These are phyloP conservation scores for Sebastes aleutianus DNA, from an alignment of 2,797 vertebrate genomes.

Conservation along the genomic window DNA sequence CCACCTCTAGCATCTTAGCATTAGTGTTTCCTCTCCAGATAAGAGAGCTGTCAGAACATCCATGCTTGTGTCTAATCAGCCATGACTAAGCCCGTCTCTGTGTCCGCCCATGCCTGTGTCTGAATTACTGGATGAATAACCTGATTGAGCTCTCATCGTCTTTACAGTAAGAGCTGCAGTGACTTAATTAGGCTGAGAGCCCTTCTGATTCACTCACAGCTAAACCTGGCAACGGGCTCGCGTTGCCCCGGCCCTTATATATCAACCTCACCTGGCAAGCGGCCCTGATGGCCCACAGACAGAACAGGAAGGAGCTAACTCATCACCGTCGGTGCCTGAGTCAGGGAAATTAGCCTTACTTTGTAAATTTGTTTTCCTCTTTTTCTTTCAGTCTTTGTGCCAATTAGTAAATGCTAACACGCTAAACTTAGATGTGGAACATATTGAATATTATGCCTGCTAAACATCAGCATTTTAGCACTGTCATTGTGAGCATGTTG, in stretches of 20 bases:
- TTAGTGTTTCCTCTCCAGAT: conserved; percentile 32
- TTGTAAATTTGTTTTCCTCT: background rate
- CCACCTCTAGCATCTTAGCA: conserved; percentile 18
- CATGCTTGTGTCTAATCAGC: conserved; percentile 53
- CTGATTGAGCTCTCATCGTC: conserved; percentile 45
- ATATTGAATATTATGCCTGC: background rate
- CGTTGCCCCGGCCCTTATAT: background rate
- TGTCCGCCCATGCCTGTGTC: conserved; percentile 26
- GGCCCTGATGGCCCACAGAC: conserved; percentile 21
- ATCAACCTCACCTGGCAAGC: conserved; percentile 18
- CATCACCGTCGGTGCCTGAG: conserved; percentile 31
- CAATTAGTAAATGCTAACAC: background rate
- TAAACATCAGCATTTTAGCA: background rate
- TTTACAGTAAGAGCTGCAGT: conserved; percentile 48
- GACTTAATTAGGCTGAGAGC: conserved; percentile 60
- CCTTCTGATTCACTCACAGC: conserved; percentile 29
- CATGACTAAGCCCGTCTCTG: conserved; percentile 60
- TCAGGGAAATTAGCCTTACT: conserved; percentile 26
- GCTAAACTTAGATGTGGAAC: background rate
- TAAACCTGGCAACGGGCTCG: conserved; percentile 43
- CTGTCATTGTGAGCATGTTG: background rate
- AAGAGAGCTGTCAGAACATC: conserved; percentile 53
- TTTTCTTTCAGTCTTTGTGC: background rate
- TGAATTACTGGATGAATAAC: conserved; percentile 58
- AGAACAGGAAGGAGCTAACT: conserved; percentile 21